Evolutionary conservation across 2,797 vertebrate genomes (phyloP).

Genomic region (Myotis findleyi): DNA sequence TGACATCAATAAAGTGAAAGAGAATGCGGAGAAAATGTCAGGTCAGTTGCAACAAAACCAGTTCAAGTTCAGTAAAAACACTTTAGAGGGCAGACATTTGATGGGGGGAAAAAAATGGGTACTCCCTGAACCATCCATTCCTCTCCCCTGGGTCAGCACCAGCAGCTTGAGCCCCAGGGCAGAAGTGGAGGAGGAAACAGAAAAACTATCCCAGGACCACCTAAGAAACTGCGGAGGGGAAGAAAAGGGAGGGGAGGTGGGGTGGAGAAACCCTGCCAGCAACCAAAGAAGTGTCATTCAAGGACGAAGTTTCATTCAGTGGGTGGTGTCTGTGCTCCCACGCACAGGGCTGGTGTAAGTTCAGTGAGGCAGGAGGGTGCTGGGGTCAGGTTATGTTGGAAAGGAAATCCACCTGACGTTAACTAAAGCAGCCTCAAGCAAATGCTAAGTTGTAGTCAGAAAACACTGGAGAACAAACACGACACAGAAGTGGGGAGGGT

Average conservation of each 20-base stretch:
- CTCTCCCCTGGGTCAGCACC: neutral
- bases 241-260: fast-evolving
- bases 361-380: neutral
- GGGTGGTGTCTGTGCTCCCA: neutral
- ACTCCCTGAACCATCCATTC: neutral
- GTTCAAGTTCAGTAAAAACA: conserved; percentile 14
- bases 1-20: conserved; percentile 83
- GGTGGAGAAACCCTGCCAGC: neutral
- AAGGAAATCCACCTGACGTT: neutral
- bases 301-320: neutral
- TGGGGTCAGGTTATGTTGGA: neutral
- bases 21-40: conserved; percentile 84
- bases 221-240: neutral
- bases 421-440: neutral
- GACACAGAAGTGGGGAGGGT: neutral
- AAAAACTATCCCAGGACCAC: neutral
- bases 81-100: neutral
- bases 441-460: neutral
- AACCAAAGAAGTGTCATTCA: neutral
- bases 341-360: neutral
- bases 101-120: neutral
- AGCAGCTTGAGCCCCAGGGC: neutral
- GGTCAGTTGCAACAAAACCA: conserved; percentile 83
- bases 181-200: neutral
- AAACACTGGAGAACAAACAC: neutral